Base-by-base conservation (phyloP, 1,140 invertebrate species). In the Eciton burchellii region DNA sequence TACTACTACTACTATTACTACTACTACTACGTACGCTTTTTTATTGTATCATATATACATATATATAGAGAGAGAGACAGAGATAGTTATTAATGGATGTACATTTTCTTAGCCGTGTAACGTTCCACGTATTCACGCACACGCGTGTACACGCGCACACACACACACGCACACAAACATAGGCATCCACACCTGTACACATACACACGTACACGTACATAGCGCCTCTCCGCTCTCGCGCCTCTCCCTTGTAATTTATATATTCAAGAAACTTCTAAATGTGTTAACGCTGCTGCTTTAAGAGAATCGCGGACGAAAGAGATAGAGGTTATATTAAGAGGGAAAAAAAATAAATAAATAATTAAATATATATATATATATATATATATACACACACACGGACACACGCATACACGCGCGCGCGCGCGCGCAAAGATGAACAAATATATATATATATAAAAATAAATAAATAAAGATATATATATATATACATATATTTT, bases 281-380 rank as follows among this genome's bases (percentile, higher is more conserved):
- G 91, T 93, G 91, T 90, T 92, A 89, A 92, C 83, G 88, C 88
- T 91, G 89, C 89, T 89, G 88, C 90, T 91, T 92, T 89, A 65
- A 35, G 35, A 35, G 6, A 35, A 65, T 76, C n/a, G 88, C 57
- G 74, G 70, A 57, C 76, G 71, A 68, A n/a, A 82, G 73, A 82
- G 71, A 76, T 74, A 87, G 76, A 84, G 88, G 87, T 88, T 86
- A 83, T 84, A 86, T 86, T 83, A 86, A 81, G 81, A 86, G n/a
- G n/a, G n/a, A n/a, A n/a, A n/a, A n/a, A n/a, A n/a, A n/a, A n/a
- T n/a, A n/a, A n/a, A n/a, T n/a, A n/a, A n/a, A n/a, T n/a, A n/a
- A n/a, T n/a, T n/a, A n/a, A 74, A 84, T 79, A 86, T 82, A 59
- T 49, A 81, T 52, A 56, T 62, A 81, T 66, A 72, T 49, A 45